Conservation (phyloP, 2,113 vertebrate genomes). For the Xerus inauris region DNA sequence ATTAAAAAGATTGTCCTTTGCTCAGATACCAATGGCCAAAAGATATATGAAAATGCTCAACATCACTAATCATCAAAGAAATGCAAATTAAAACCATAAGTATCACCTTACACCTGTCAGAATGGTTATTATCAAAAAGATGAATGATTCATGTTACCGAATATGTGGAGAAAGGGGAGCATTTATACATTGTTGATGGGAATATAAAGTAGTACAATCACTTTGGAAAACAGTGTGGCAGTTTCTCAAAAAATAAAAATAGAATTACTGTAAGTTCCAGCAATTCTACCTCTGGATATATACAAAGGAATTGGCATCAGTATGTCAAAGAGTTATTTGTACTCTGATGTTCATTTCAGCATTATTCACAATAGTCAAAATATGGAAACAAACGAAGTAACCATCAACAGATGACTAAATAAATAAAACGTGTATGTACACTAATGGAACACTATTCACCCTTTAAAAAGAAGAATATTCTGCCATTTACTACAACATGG, state of each 20-base stretch:
- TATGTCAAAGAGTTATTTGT: neutral
- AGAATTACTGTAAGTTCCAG: neutral
- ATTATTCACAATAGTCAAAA: neutral
- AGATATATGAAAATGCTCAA: neutral
- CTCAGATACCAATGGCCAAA: neutral
- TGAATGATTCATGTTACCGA: no score
- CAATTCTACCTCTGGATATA: neutral
- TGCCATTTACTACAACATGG: neutral
- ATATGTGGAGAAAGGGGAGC: no score
- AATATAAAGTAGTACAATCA: no score
- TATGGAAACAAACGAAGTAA: neutral
- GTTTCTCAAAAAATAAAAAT: neutral
- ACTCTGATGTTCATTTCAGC: neutral
- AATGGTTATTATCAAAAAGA: no score
- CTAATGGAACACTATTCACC: neutral
- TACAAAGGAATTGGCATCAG: neutral
- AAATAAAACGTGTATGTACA: no score
- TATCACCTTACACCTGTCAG: no score
- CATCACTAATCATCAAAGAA: no score
- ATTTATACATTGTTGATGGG: no score
- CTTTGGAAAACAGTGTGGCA: no score
- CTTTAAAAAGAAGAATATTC: neutral
- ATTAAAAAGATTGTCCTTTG: no score
- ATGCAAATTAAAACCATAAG: no score
- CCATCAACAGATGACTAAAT: no score